Base-by-base conservation (phyloP, 2,113 vertebrate species). In the Perca fluviatilis region DNA sequence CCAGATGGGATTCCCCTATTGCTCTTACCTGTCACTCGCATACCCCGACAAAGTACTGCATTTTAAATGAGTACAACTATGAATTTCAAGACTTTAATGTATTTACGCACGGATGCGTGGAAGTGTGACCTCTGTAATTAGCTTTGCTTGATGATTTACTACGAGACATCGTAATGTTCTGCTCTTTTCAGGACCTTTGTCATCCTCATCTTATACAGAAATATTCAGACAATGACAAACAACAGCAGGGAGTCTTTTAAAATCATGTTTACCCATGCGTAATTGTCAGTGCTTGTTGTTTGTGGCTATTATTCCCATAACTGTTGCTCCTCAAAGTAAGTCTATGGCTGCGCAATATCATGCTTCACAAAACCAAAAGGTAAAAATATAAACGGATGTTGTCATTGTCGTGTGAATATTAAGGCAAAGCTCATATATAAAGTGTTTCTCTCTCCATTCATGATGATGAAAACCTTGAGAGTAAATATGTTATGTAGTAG, bases 1-100 rank as follows among this genome's bases (percentile, higher is more conserved):
- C 77, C 97, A 97, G 74, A 93, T 98, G 76, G 96, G 97, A n/a
- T 95, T 98, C 81, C 97, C 98, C 0, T 83, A 98, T 61, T 95
- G 97, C 74, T 97, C 98, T 1, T 97, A 97, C 85, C 92, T 98
- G 85, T 97, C 97, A 0, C 93, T 98, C 49, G 93, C 94, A 63
- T 96, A 95, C 62, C 95, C 97, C 0, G 97, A 98, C 66, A 86
- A 94, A 0, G 80, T 90, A 6, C 86, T 97, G 36, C 95, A 93
- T 72, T 96, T 96, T 30, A 95, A 96, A 88, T 96, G 73, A 91
- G 14, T 4, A 9, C 14, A 19, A 0, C 1, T 4, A 43, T 13
- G 62, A 62, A 61, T 60, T 10, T 30, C 10, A 43, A 11, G 16
- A 68, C 14, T 13, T 3, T 0, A 0, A 4, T 46, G 25, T 8